A percentile compares a stretch with the other conserved stretches of the same genome.
Evolutionary conservation across 2,113 vertebrate species (phyloP).

Genomic region (Ceyx cyanopectus): DNA sequence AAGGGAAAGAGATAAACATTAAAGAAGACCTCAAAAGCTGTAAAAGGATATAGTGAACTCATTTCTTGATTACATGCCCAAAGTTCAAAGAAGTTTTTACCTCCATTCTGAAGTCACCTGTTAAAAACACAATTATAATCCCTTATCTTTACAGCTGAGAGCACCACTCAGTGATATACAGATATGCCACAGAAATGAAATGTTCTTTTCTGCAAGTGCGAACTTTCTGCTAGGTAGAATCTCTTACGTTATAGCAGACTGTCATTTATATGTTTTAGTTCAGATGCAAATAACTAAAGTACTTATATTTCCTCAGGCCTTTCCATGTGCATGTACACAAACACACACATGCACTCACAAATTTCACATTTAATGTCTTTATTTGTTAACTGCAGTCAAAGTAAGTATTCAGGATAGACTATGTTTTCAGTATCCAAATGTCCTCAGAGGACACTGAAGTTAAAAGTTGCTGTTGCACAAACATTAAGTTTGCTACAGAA

Average conservation of each 20-base stretch:
- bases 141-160: background rate
- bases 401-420: background rate
- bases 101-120: background rate
- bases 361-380: background rate
- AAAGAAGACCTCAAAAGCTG: background rate
- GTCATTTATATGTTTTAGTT: background rate
- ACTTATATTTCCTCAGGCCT: background rate
- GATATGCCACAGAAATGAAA: background rate
- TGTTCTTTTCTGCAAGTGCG: background rate
- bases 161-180: background rate
- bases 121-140: background rate
- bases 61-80: background rate
- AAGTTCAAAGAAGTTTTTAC: background rate
- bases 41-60: background rate
- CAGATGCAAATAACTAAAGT: background rate
- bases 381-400: background rate
- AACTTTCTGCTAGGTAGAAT: background rate
- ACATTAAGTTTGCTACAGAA: background rate
- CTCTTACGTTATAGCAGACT: background rate
- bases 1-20: constrained; percentile 23
- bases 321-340: background rate
- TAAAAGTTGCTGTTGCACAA: background rate
- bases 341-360: background rate
- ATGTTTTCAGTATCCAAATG: background rate
- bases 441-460: background rate